These are phyloP conservation scores for Telenomus remus DNA, from an alignment of 1,140 invertebrate genomes.

Conservation along the genomic window DNA sequence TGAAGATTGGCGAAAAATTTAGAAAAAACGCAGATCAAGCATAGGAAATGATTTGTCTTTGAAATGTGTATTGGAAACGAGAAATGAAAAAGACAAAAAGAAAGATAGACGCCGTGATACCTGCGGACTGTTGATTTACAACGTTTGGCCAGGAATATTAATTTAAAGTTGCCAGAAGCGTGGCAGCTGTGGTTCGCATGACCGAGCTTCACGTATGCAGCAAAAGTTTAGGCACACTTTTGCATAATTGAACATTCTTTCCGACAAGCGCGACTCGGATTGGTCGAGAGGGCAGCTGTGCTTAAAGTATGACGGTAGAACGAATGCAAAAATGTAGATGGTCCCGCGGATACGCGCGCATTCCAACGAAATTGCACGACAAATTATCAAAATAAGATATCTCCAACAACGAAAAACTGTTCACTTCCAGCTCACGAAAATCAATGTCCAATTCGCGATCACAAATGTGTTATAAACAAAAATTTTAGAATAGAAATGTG, in stretches of 20 bases:
- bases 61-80: conserved; percentile 21
- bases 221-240: conserved; percentile 64
- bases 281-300: conserved; percentile 45
- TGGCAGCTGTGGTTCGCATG: conserved; percentile 55
- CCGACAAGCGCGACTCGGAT: conserved; percentile 46
- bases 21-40: conserved; percentile 7
- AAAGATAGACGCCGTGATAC: conserved; percentile 36
- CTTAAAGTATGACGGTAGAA: conserved; percentile 42
- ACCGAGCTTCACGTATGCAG: conserved; percentile 58
- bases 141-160: conserved; percentile 68
- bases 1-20: too few relatives aligned
- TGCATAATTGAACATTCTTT: conserved; percentile 71
- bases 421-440: too few relatives aligned
- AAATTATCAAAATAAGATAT: conserved; percentile 45
- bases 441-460: too few relatives aligned
- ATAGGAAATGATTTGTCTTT: conserved; percentile 18
- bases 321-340: conserved; percentile 54
- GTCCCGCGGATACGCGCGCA: conserved; percentile 28
- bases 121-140: conserved; percentile 66
- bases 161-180: conserved; percentile 64
- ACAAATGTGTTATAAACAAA: too few relatives aligned
- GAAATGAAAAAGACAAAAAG: conserved; percentile 19
- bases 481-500: too few relatives aligned
- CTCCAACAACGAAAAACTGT: background rate
- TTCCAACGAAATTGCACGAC: conserved; percentile 40